These are phyloP conservation scores for Leptinotarsa haldemani DNA, from an alignment of 2,888 invertebrate genomes.

Conservation along the genomic window DNA sequence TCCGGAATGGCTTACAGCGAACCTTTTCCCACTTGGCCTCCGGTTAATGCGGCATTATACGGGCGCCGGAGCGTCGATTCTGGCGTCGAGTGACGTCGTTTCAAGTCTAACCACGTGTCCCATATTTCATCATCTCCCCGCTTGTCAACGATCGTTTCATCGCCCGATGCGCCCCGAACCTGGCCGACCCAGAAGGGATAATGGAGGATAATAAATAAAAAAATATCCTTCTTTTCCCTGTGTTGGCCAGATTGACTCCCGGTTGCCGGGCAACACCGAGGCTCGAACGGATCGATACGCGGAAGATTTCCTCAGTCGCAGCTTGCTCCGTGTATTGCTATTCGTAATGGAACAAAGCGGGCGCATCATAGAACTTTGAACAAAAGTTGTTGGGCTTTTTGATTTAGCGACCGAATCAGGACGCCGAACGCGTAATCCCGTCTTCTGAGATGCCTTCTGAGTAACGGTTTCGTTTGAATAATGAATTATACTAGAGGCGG, in stretches of 20 bases:
- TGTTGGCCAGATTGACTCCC: slow-evolving; percentile 70
- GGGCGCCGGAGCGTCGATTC: slow-evolving; percentile 66
- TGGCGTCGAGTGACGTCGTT: slow-evolving; percentile 75
- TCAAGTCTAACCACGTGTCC: slow-evolving; percentile 80
- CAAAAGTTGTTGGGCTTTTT: slow-evolving; percentile 48
- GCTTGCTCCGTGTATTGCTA: slow-evolving; percentile 48
- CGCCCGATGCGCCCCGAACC: slow-evolving; percentile 49
- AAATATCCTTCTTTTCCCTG: slow-evolving; percentile 66
- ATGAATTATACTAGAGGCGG: slow-evolving; percentile 11
- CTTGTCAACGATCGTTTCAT: slow-evolving; percentile 53
- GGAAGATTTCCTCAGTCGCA: slow-evolving; percentile 62
- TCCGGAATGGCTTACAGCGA: slow-evolving; percentile 54
- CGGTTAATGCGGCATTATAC: slow-evolving; percentile 63
- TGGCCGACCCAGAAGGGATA: slow-evolving; percentile 62
- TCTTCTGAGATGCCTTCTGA: slow-evolving; percentile 12
- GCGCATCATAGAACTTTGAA: slow-evolving; percentile 48
- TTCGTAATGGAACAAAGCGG: slow-evolving; percentile 23
- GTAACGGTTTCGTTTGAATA: slow-evolving; percentile 8
- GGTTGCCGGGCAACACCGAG: slow-evolving; percentile 70
- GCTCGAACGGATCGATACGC: slow-evolving; percentile 68
- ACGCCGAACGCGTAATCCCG: background rate
- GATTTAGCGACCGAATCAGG: slow-evolving; percentile 29
- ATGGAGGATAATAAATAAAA: slow-evolving; percentile 67
- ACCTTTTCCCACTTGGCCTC: slow-evolving; percentile 59
- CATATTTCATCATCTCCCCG: slow-evolving; percentile 78